Base-by-base conservation (phyloP, 2,797 vertebrate genomes). In the Tokudaia muenninki region DNA sequence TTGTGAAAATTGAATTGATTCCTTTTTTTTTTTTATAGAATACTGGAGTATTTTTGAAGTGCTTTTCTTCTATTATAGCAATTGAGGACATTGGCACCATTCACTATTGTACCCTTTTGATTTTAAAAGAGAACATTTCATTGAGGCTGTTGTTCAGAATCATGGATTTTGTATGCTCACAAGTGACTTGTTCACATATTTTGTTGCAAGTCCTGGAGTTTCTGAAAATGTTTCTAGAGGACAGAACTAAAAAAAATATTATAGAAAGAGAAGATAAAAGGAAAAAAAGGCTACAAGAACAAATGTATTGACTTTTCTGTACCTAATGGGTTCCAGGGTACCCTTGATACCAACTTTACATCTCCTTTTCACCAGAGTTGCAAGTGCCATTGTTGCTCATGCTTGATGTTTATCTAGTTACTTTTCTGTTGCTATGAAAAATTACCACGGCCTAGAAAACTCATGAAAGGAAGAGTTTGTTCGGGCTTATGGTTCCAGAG, bases 11-110 rank as follows among this genome's bases (percentile, higher is more conserved):
- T 29, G 55, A 87, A 91, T 80, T 74, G 55, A 47, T 37, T 14
- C 59, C 95, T 86, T 90, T 65, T 17, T 37, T 14, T 65, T 96
- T 86, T 90, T 65, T 17, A 88, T 87, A n/a, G 14, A 59, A 59
- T 91, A 75, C 3, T 92, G 29, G 96, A 77, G 26, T 93, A 34
- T 79, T 86, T 50, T 47, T 90, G 16, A 96, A 80, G 31, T 92
- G 16, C 74, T 86, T 57, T 41, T 72, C 2, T 70, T 83, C 3
- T 44, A 78, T 63, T 75, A 52, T 61, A 90, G 34, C 6, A 81
- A 31, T 67, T 57, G n/a, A 24, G 24, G 12, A 67, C 26, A 2
- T 44, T 31, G 22, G 13, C n/a, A 74, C 52, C 9, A 37, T 88
- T 9, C 5, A 34, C 44, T 81, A 10, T 87, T 91, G 61, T 37